These are phyloP conservation scores for Cebidichthys violaceus DNA, from an alignment of 2,113 vertebrate species.

Conservation along the genomic window DNA sequence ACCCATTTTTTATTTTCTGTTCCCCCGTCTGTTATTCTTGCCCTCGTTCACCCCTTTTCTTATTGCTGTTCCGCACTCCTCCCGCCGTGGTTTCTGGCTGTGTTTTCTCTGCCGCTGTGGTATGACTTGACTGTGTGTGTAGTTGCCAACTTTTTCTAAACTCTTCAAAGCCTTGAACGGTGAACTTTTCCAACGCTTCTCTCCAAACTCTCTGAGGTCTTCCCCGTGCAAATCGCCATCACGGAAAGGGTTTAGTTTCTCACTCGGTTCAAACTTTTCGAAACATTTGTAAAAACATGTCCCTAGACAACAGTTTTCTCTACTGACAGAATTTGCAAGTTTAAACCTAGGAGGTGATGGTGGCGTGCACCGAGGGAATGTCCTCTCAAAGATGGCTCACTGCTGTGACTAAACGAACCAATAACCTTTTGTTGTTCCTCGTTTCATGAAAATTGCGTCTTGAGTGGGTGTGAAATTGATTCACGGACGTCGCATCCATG, in stretches of 20 bases:
- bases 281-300: conserved; percentile 26
- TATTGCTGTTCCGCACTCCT: conserved; percentile 52
- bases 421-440: conserved; percentile 77
- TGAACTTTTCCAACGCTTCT: conserved; percentile 56
- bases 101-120: conserved; percentile 59
- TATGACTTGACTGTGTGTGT: conserved; percentile 68
- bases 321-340: neutral
- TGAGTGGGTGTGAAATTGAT: conserved; percentile 44
- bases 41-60: conserved; percentile 58
- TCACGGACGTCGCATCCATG: conserved; percentile 14
- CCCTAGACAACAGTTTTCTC: conserved; percentile 10
- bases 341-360: conserved; percentile 61
- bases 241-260: conserved; percentile 28
- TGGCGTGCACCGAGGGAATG: conserved; percentile 62
- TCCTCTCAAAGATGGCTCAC: conserved; percentile 88
- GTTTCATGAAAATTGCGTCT: conserved; percentile 72
- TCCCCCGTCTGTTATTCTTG: conserved; percentile 55
- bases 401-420: conserved; percentile 93
- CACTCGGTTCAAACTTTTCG: neutral
- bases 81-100: conserved; percentile 69
- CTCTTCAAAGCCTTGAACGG: conserved; percentile 56
- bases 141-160: conserved; percentile 56
- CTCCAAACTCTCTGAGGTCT: conserved; percentile 70
- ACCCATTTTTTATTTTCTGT: conserved; percentile 41
- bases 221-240: conserved; percentile 74